Base-by-base conservation (phyloP, 2,113 vertebrate species). In the Indri indri region DNA sequence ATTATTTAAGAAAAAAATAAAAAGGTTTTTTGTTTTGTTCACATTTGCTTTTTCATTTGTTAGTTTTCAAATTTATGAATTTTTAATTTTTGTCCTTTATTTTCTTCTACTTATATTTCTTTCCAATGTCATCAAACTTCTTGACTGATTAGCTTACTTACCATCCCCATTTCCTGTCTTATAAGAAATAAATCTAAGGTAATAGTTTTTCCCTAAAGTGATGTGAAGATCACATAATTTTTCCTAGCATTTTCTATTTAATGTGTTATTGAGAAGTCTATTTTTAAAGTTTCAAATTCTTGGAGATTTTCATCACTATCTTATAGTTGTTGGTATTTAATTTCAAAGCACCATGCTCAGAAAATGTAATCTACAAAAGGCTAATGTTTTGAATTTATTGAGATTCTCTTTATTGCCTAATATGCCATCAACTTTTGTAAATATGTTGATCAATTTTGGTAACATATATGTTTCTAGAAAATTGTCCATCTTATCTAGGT, bases 171-270 rank as follows among this genome's bases (percentile, higher is more conserved):
- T 42, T 93, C 76, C 57, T 74, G 45, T 79, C 27, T 90, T 45
- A n/a, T 68, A 95, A 93, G 57, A 87, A 95, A 86, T 61, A 90
- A 54, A 77, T 87, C 50, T 88, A 42, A 95, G 8, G 3, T 57
- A 52, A 47, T 88, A 54, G 61, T 87, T 90, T 74, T 70, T 76
- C 8, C 63, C 14, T 40, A 27, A 90, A 65, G 27, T 89, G 23
- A 73, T 27, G 12, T 23, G 52, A 92, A 25, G 23, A 71, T 74
- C 34, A 50, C 25, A 18, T 54, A 23, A 54, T 83, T 83, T 57
- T 63, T 73, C 47, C 34, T 66, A 71, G 14, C 22, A 65, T 63
- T 88, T 88, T 84, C 25, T 65, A 76, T 65, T 76, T 85, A 57
- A 30, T 45, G 14, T 13, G 79, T 84, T 65, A 65, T n/a, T 85